Conservation (phyloP, 2,113 vertebrate species). For the Phycodurus eques region DNA sequence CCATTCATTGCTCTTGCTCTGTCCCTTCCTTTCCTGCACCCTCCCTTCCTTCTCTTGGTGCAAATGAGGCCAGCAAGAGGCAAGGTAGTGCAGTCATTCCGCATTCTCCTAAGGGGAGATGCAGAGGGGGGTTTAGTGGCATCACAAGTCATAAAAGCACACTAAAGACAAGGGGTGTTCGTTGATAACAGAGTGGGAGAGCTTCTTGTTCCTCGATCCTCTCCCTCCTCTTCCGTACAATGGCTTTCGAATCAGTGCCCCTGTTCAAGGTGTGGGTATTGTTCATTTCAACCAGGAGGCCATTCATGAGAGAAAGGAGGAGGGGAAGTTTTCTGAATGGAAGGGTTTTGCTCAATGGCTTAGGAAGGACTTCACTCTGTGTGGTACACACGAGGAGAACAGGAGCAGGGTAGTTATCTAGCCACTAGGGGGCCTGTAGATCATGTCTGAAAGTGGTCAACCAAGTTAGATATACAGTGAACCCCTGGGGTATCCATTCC, state of each 20-base stretch:
- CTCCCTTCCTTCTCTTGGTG: conserved; percentile 50
- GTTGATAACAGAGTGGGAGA: conserved; percentile 58
- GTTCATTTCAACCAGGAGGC: conserved; percentile 43
- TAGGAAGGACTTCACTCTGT: conserved; percentile 64
- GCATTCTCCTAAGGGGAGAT: conserved; percentile 39
- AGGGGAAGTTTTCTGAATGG: conserved; percentile 55
- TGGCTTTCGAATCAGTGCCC: conserved; percentile 56
- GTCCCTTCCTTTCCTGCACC: conserved; percentile 34
- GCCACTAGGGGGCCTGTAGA: conserved; percentile 44
- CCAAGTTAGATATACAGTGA: conserved; percentile 7
- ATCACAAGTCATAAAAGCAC: conserved; percentile 59
- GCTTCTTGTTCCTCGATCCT: conserved; percentile 54
- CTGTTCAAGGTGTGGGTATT: conserved; percentile 70
- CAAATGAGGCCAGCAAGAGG: conserved; percentile 57
- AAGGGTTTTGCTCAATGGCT: conserved; percentile 58
- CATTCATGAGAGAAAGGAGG: conserved; percentile 51
- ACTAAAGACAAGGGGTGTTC: conserved; percentile 46
- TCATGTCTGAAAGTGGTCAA: not conserved
- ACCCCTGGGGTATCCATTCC: no score
- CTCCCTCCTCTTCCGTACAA: conserved; percentile 47
- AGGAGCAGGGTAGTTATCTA: conserved; percentile 28
- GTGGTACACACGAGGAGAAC: conserved; percentile 38
- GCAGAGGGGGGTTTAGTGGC: conserved; percentile 9
- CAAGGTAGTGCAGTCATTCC: conserved; percentile 55
- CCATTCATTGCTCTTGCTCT: conserved; percentile 57